These are phyloP conservation scores for Drosophila putrida DNA, from an alignment of 2,888 invertebrate species.

Conservation along the genomic window DNA sequence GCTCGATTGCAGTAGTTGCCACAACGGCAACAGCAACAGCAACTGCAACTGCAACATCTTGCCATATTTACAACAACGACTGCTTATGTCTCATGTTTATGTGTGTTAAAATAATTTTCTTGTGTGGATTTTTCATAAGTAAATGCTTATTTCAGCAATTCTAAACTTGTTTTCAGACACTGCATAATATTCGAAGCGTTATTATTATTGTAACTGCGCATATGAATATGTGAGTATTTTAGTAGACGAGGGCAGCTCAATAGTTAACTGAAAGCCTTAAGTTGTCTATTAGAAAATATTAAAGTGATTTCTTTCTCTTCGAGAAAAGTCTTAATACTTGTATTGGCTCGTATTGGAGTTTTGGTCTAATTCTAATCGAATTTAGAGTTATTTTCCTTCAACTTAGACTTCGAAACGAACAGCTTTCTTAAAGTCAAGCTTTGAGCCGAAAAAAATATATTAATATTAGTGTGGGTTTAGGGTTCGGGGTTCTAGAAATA, in stretches of 20 bases:
- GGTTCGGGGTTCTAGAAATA: no score
- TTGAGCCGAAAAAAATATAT: no score
- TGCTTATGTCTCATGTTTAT: slow-evolving; percentile 43
- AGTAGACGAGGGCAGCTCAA: slow-evolving; percentile 44
- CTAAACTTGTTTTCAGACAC: slow-evolving; percentile 68
- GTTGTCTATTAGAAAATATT: not conserved
- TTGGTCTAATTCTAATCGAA: no score
- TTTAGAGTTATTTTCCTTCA: no score
- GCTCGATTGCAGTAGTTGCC: slow-evolving; percentile 74
- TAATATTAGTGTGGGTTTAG: no score
- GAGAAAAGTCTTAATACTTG: no score
- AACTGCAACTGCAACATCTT: slow-evolving; percentile 58
- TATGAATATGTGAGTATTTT: slow-evolving; percentile 47
- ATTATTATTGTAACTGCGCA: slow-evolving; percentile 66
- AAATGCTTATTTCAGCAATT: slow-evolving; percentile 66
- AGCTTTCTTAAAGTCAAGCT: no score
- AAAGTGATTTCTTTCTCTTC: not conserved
- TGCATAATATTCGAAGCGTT: slow-evolving; percentile 60
- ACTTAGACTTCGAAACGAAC: no score
- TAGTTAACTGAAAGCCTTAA: not conserved
- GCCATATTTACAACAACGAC: slow-evolving; percentile 66
- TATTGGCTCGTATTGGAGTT: no score
- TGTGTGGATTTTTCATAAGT: slow-evolving; percentile 49
- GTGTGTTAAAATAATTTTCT: slow-evolving; percentile 34
- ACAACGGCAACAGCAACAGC: slow-evolving; percentile 60